phyloP scores from a whole-genome alignment of 2,888 invertebrate species.

The Drepanosiphum platanoidis region DNA sequence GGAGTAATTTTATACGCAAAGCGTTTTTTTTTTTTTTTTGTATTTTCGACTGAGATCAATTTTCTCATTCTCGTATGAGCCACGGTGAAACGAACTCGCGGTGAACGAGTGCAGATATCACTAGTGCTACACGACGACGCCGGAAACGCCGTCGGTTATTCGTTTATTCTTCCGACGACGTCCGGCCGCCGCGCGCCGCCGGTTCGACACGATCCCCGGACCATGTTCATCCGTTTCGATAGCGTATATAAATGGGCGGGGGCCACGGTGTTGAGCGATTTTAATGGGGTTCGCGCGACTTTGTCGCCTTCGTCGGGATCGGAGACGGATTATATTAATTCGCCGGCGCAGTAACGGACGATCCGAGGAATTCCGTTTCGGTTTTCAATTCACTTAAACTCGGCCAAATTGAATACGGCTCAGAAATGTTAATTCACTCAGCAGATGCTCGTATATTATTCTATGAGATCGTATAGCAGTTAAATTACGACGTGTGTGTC shows the following conservation, averaged over 20 bases:
- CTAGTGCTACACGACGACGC: no score
- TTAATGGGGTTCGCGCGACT: not conserved
- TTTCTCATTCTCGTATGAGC: no score
- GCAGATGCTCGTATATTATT: not conserved
- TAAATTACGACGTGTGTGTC: not conserved
- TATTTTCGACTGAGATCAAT: no score
- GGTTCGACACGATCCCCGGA: no score
- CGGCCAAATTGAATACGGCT: not conserved
- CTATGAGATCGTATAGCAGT: not conserved
- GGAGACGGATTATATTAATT: slow-evolving; percentile 28
- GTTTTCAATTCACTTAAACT: slow-evolving; percentile 12
- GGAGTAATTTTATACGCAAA: no score
- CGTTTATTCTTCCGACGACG: no score
- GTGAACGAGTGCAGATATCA: no score
- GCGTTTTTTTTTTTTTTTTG: no score
- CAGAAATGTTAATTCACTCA: slow-evolving; percentile 17
- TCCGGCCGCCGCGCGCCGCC: no score
- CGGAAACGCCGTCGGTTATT: no score
- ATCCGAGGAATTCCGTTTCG: not conserved
- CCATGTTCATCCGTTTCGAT: no score
- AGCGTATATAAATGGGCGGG: not conserved
- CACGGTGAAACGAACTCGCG: no score
- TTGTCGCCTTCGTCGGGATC: not conserved
- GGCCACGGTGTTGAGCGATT: not conserved
- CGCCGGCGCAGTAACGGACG: not conserved